Evolutionary conservation across 2,888 invertebrate species (phyloP).

Genomic region (Venusia cambrica): DNA sequence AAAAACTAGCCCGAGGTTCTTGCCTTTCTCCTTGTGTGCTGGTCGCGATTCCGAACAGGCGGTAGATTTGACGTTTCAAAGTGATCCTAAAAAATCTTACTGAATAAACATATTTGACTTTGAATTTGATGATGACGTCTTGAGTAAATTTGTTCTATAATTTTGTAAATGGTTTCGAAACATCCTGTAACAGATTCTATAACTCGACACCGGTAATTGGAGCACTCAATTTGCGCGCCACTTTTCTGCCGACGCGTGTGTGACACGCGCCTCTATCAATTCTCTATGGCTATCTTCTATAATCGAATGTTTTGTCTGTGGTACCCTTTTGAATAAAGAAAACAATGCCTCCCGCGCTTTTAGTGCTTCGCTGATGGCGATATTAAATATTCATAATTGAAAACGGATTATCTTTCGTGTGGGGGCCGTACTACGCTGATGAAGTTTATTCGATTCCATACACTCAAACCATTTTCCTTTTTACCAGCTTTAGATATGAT

Average conservation of each 20-base stretch:
- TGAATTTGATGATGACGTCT: no score
- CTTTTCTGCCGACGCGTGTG: slow-evolving; percentile 54
- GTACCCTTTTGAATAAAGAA: slow-evolving; percentile 47
- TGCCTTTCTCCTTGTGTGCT: no score
- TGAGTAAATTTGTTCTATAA: no score
- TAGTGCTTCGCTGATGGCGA: slow-evolving; percentile 28
- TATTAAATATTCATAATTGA: slow-evolving; percentile 33
- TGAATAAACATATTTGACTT: no score
- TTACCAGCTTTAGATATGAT: no score
- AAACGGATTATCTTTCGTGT: slow-evolving; percentile 21
- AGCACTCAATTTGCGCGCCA: slow-evolving; percentile 78
- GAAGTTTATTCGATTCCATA: slow-evolving; percentile 2
- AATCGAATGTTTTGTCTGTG: slow-evolving; percentile 60
- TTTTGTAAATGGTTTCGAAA: no score
- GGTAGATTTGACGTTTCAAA: no score
- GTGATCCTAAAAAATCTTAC: no score
- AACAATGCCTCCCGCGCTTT: slow-evolving; percentile 44
- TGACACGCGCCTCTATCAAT: slow-evolving; percentile 53
- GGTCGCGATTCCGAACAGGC: no score
- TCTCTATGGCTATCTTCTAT: slow-evolving; percentile 56
- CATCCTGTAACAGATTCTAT: slow-evolving; percentile 39
- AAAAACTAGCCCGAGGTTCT: no score
- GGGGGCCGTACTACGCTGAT: slow-evolving; percentile 2
- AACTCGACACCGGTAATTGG: slow-evolving; percentile 73
- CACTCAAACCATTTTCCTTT: no score